These are phyloP conservation scores for Sycophaga agraensis DNA, from an alignment of 1,140 invertebrate genomes.

Conservation along the genomic window DNA sequence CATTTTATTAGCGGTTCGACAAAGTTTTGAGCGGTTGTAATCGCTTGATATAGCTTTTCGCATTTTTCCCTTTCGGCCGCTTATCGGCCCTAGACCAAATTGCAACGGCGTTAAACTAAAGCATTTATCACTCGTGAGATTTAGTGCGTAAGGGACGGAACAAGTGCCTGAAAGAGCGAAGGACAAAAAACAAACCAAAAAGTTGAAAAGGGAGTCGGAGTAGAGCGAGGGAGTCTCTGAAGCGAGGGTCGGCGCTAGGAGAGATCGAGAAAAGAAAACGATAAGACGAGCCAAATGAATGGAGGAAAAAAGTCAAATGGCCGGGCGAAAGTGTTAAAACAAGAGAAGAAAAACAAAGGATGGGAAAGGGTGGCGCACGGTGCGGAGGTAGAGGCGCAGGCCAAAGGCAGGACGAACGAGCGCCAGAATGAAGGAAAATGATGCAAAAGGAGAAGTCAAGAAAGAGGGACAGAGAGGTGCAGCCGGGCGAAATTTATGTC, in stretches of 20 bases:
- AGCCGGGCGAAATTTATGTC: not conserved
- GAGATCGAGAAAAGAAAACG: not conserved
- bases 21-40: too few species aligned
- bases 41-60: too few species aligned
- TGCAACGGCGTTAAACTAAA: too few species aligned
- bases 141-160: not conserved
- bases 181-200: not conserved
- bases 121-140: not conserved
- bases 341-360: not conserved
- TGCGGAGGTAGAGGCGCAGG: too few species aligned
- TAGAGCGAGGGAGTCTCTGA: too few species aligned
- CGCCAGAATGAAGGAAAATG: conserved; percentile 6
- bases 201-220: too few species aligned
- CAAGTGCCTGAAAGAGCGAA: not conserved
- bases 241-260: too few species aligned
- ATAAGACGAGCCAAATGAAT: not conserved
- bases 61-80: too few species aligned
- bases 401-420: not conserved
- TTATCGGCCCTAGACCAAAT: too few species aligned
- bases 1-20: too few species aligned
- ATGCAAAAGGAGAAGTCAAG: conserved; percentile 13
- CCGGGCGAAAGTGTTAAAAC: not conserved
- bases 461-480: not conserved
- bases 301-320: not conserved
- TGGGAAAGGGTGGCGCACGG: too few species aligned